Base-by-base conservation (phyloP, 2,797 vertebrate species). In the Danio aesculapii region DNA sequence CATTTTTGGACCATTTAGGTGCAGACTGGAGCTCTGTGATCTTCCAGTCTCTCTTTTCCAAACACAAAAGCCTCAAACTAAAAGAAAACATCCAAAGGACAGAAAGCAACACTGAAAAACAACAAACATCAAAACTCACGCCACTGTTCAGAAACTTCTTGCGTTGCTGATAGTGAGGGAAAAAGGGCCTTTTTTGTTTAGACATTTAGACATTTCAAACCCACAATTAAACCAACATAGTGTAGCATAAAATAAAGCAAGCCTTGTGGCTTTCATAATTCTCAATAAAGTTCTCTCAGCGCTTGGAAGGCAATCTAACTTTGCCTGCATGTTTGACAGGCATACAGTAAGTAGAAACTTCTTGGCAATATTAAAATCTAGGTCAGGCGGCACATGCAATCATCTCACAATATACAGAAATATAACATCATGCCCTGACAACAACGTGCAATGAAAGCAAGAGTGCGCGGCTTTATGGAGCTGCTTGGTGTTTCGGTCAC, bases 401-500 rank as follows among this genome's bases (percentile, higher is more conserved):
- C 43, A 69, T 78, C 64, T 41, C 46, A 41, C 53, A 59, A 77
- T 69, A 77, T 17, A 44, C 17, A 52, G 67, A 44, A 52, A 71
- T 52, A 53, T 71, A 30, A 71, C 68, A 71, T 63, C 67, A 79
- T 72, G 58, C 49, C 39, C 58, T 55, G 49, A 79, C 68, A 79
- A 63, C 39, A 53, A 63, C 61, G 58, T 72, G 58, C 47, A 62
- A 63, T 55, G 67, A 79, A 52, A 78, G 46, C 53, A 43, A 61
- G 59, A 72, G 50, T 6, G 8, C 9, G 8, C 46, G 68, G 46
- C 21, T 64, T 70, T 61, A 52, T 59, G 49, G 39, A 64, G 68
- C 49, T 47, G 50, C 0, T 6, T 2, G 13, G 39, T 44, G n/a
- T 21, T 66, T 53, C 6, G 57, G 67, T 78, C 76, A 39, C 76